Conservation (phyloP, 2,797 vertebrate genomes). For the Muscicapa striata region DNA sequence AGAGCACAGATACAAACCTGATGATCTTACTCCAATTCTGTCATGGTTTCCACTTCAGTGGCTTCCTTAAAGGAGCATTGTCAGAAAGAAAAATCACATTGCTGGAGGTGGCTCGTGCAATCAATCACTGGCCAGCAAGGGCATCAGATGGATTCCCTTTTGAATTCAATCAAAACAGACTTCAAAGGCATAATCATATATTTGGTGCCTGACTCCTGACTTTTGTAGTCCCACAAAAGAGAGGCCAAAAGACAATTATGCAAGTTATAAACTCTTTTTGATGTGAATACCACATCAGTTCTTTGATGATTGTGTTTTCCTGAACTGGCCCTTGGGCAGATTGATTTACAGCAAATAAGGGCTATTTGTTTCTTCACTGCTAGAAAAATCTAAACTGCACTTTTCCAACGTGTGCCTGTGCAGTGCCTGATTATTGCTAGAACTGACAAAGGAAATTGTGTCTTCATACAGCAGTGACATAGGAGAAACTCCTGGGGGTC, state of each 20-base stretch:
- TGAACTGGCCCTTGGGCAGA: background rate
- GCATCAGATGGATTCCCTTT: slow-evolving; percentile 23
- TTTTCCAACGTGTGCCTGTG: background rate
- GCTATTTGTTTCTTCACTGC: background rate
- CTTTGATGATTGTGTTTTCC: background rate
- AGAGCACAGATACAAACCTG: background rate
- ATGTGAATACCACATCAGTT: background rate
- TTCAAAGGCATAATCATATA: background rate
- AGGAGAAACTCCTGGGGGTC: background rate
- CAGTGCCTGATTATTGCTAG: background rate
- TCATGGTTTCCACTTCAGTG: background rate
- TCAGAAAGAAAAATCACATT: slow-evolving; percentile 56
- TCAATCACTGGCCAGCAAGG: background rate
- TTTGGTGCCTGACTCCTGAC: background rate
- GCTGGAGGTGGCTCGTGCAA: background rate
- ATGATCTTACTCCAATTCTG: background rate
- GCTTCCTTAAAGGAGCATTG: slow-evolving; percentile 18
- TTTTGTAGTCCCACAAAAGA: background rate
- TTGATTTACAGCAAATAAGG: background rate
- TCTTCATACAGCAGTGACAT: background rate
- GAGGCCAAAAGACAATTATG: background rate
- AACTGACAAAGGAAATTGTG: background rate
- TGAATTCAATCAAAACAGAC: slow-evolving; percentile 36
- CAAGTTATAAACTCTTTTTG: background rate
- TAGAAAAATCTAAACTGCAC: background rate